Base-by-base conservation (phyloP, 2,888 invertebrate genomes). In the Lagria hirta region DNA sequence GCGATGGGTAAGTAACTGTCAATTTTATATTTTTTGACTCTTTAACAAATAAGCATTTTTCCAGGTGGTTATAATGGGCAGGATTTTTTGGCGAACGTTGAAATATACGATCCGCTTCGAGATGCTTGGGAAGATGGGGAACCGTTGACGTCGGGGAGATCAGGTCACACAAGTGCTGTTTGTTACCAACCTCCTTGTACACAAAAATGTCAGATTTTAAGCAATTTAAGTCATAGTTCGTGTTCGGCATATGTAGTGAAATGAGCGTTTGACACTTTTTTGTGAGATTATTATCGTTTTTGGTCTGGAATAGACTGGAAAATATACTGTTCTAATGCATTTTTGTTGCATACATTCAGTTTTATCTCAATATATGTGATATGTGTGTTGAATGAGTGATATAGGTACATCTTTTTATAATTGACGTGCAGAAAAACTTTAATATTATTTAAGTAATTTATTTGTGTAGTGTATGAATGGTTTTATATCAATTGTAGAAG, bases 151-250 rank as follows among this genome's bases (percentile, higher is more conserved):
- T 88, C 90, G 3, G 90, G 88, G 5, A 81, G 94, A 33, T 94
- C 93, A 5, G 94, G 95, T 0, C 94, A 94, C 71, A 92, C 93
- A 0, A 88, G 91, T 27, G 92, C 93, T 2, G 90, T 93, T 7
- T 91, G 90, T 62, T 88, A 87, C 71, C 82, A 83, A 63, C 84
- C 85, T 56, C 80, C 84, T 10, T 79, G 84, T 62, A 53, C 54
- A 1, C 67, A 72, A 26, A 44, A 40, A 8, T 60, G 59, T 47
- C 26, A 43, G 16, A 43, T 59, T 29, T 45, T 59, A 26, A 44
- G 52, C 12, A 27, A 36, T 10, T 15, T 46, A 10, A 36, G 26
- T 22, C 41, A 24, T 30, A 47, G 45, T 36, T 27, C 46, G 22
- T 23, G 30, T 15, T 34, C 42, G 13, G 12, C 33, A 11, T 43